Evolutionary conservation across 1,140 invertebrate species (phyloP).

Genomic region (Potamilus streckersoni): DNA sequence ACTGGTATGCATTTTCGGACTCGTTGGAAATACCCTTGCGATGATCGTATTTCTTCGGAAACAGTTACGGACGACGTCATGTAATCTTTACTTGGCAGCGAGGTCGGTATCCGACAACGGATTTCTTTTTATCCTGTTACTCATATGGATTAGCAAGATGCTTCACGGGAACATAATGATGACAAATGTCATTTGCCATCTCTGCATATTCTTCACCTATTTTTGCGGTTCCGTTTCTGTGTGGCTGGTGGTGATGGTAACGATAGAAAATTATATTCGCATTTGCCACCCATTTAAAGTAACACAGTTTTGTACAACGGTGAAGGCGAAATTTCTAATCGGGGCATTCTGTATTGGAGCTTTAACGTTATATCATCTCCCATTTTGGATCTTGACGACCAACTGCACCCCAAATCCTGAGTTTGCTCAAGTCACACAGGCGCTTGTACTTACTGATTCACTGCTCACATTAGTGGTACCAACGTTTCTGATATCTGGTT

Average conservation of each 20-base stretch:
- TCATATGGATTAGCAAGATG: slow-evolving; percentile 70
- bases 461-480: slow-evolving; percentile 71
- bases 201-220: slow-evolving; percentile 59
- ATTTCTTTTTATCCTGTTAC: slow-evolving; percentile 41
- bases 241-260: slow-evolving; percentile 62
- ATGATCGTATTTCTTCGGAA: slow-evolving; percentile 39
- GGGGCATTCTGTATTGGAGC: slow-evolving; percentile 34
- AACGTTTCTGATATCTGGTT: slow-evolving; percentile 65
- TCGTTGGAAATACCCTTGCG: slow-evolving; percentile 44
- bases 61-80: slow-evolving; percentile 34
- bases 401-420: slow-evolving; percentile 18
- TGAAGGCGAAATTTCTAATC: slow-evolving; percentile 47
- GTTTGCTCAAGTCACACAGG: slow-evolving; percentile 63
- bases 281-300: slow-evolving; percentile 57
- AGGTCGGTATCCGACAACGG: slow-evolving; percentile 44
- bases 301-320: slow-evolving; percentile 45
- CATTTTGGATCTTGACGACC: slow-evolving; percentile 48
- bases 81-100: slow-evolving; percentile 47
- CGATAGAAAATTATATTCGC: slow-evolving; percentile 54
- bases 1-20: slow-evolving; percentile 38
- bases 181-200: slow-evolving; percentile 53
- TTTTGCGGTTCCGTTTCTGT: slow-evolving; percentile 62
- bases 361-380: slow-evolving; percentile 49
- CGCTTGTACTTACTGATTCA: slow-evolving; percentile 72
- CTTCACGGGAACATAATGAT: slow-evolving; percentile 64